Conservation (phyloP, 2,113 vertebrate species). For the Macquaria australasica region DNA sequence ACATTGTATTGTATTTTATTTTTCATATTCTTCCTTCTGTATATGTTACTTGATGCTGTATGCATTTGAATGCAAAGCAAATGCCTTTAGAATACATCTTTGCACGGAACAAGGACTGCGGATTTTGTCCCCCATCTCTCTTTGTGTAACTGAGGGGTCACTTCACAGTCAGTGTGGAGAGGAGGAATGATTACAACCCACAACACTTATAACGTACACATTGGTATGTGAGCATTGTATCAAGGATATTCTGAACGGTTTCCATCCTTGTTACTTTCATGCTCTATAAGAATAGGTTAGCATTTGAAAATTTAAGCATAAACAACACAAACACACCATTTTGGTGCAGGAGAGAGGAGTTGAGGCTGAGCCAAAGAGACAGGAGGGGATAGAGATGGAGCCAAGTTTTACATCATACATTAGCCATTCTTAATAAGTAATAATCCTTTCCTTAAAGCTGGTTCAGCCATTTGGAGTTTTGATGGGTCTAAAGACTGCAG, state of each 20-base stretch:
- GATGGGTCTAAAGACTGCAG: slow-evolving; percentile 72
- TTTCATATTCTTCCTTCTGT: too few species aligned
- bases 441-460: slow-evolving; percentile 72
- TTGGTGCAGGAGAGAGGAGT: slow-evolving; percentile 18
- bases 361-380: slow-evolving; percentile 54
- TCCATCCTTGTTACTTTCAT: not conserved
- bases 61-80: too few species aligned
- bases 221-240: not conserved
- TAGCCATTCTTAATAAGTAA: slow-evolving; percentile 78
- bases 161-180: not conserved
- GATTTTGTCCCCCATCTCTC: not conserved
- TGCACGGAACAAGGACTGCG: not conserved
- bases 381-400: slow-evolving; percentile 36
- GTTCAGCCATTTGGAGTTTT: slow-evolving; percentile 74
- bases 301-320: slow-evolving; percentile 23
- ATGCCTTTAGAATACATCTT: not conserved
- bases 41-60: not conserved
- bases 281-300: not conserved
- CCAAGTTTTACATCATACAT: slow-evolving; percentile 75
- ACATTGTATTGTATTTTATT: not conserved
- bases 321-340: slow-evolving; percentile 27
- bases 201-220: not conserved
- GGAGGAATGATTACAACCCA: not conserved
- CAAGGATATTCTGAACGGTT: not conserved
- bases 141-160: not conserved